Evolutionary conservation across 1,140 invertebrate genomes (phyloP).

Genomic region (Bombus vancouverensis): DNA sequence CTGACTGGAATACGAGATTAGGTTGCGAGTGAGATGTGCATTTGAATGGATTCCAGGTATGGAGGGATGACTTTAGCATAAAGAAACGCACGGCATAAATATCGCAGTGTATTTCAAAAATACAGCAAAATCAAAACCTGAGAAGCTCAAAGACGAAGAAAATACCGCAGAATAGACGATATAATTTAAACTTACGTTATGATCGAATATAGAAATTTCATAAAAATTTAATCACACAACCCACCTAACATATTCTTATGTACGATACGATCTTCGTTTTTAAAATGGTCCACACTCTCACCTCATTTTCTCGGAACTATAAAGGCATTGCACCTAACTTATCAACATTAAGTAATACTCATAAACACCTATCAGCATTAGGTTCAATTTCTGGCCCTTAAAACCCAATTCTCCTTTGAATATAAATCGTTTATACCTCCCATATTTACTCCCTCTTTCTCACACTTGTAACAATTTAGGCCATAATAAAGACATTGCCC

Average conservation of each 20-base stretch:
- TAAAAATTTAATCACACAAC: too few relatives aligned
- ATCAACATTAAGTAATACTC: too few relatives aligned
- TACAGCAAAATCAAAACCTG: background rate
- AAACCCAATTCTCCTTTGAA: background rate
- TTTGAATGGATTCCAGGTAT: constrained; percentile 13
- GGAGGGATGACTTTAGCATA: background rate
- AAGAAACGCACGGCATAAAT: background rate
- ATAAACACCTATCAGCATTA: background rate
- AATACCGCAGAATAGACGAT: background rate
- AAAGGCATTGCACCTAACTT: background rate
- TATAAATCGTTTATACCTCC: background rate
- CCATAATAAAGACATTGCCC: background rate
- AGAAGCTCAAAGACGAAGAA: background rate
- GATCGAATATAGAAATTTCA: background rate
- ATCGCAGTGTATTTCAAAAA: background rate
- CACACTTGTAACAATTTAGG: background rate
- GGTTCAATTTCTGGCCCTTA: background rate
- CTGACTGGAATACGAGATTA: constrained; percentile 27
- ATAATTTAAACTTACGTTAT: background rate
- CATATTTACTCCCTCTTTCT: background rate
- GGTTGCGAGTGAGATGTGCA: constrained; percentile 9
- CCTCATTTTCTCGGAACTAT: background rate
- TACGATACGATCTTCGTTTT: too few relatives aligned
- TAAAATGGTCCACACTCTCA: too few relatives aligned
- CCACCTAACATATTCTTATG: too few relatives aligned